Percentiles rank a stretch among this genome's conserved stretches.
These are phyloP conservation scores for Drosophila kurseongensis DNA, from an alignment of 1,140 invertebrate genomes.

Conservation along the genomic window DNA sequence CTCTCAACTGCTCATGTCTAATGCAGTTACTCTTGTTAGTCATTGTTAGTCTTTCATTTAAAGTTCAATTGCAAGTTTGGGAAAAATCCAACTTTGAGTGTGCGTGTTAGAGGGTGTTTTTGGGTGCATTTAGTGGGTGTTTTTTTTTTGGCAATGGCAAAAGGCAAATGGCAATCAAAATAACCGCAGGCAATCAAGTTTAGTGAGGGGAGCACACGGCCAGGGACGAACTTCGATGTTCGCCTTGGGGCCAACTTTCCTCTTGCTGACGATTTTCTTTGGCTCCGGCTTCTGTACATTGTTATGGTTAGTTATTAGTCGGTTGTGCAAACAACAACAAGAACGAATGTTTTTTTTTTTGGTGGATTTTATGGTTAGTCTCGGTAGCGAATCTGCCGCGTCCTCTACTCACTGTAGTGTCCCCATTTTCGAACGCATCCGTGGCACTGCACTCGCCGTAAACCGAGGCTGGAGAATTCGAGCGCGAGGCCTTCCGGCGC, in stretches of 20 bases:
- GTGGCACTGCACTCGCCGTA: constrained; percentile 11
- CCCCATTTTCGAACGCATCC: constrained; percentile 29
- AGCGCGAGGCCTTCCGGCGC: constrained; percentile 73
- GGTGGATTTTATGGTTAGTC: constrained; percentile 30
- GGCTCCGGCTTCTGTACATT: constrained; percentile 38
- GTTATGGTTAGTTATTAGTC: constrained; percentile 66
- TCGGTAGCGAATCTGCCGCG: constrained; percentile 22
- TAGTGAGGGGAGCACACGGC: constrained; percentile 13
- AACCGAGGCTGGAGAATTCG: constrained; percentile 67
- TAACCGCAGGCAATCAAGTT: constrained; percentile 75
- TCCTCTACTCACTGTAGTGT: constrained; percentile 69
- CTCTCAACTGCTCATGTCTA: constrained; percentile 15
- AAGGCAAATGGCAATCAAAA: constrained; percentile 74
- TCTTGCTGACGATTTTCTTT: constrained; percentile 40
- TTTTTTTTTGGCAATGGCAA: constrained; percentile 7
- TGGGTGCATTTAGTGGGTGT: constrained; percentile 44
- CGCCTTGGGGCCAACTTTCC: constrained; percentile 40
- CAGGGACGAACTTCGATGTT: constrained; percentile 27
- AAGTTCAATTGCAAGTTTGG: constrained; percentile 59
- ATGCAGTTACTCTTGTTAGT: constrained; percentile 48
- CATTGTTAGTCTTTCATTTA: constrained; percentile 57
- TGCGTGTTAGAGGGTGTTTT: constrained; percentile 37
- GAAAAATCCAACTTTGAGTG: constrained; percentile 43
- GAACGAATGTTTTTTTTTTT: constrained; percentile 15
- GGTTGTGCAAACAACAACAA: constrained; percentile 48